Base-by-base conservation (phyloP, 2,797 vertebrate species). In the Simalia tracyae region DNA sequence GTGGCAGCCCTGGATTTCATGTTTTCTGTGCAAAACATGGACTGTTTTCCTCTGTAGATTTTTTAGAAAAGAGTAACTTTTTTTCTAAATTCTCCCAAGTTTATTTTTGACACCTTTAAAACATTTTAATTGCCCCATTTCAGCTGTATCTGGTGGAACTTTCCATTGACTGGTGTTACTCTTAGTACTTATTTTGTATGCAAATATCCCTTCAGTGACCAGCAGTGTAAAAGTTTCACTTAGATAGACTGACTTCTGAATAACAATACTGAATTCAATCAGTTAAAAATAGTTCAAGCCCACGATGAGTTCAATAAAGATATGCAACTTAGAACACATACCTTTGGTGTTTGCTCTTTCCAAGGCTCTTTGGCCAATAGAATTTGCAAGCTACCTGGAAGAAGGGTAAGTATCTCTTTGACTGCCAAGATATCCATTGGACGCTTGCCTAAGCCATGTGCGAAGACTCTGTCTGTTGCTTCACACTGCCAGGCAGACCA, bases 341-440 rank as follows among this genome's bases (percentile, higher is more conserved):
- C 99, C 98, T 99, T 99, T 93, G 98, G 97, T 28, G 96, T 97
- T 88, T 99, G 98, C 46, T 97, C 96, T 95, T 98, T 98, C 99
- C 99, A 99, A 0, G 98, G 99, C 81, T 99, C 99, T 96, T 99
- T 99, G 91, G 97, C 95, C 90, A 99, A 97, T 19, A 99, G 97
- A 81, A 97, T 95, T 7, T 93, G 96, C 96, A 99, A 96, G 93
- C 98, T 98, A 87, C 94, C 97, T 63, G 98, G 96, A 95, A 99
- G 92, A n/a, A 97, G 98, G 91, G 98, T 97, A 89, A 98, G 91
- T 94, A 97, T 97, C 89, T 97, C 98, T 1, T 98, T 96, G 93
- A 98, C 95, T 54, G 97, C 94, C 63, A 94, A 42, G 15, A 97
- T 97, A 1, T 97, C 95, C 86, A 95, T 17, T 1, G 95, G 94